Evolutionary conservation across 2,113 vertebrate genomes (phyloP).

Genomic region (Melanerpes aurifrons): DNA sequence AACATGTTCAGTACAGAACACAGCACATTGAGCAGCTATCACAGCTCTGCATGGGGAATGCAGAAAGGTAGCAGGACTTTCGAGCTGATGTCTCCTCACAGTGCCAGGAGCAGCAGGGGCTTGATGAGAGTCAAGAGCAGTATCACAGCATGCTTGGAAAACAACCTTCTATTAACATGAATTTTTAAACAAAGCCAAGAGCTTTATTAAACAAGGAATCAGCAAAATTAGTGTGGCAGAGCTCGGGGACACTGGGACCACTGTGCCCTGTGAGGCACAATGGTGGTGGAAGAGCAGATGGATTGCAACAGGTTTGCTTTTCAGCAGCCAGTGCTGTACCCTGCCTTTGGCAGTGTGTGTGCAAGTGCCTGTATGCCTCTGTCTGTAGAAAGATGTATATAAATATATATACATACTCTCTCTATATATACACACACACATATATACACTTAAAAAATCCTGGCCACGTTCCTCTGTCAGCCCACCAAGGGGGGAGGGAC

Average conservation of each 20-base stretch:
- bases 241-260: background rate
- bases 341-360: background rate
- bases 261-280: background rate
- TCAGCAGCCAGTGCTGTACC: background rate
- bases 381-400: background rate
- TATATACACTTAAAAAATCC: background rate
- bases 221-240: conserved; percentile 16
- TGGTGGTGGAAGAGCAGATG: background rate
- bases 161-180: conserved; percentile 33
- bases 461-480: background rate
- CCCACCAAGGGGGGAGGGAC: background rate
- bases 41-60: background rate
- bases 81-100: background rate
- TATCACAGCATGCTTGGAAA: background rate
- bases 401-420: background rate
- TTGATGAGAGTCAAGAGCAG: background rate
- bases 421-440: background rate
- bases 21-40: fast-evolving
- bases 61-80: background rate
- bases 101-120: background rate
- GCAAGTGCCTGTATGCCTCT: background rate
- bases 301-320: background rate
- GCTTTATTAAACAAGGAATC: conserved; percentile 54
- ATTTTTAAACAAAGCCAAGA: conserved; percentile 37
- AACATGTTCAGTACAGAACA: background rate